Base-by-base conservation (phyloP, 2,888 invertebrate genomes). In the Cistogaster globosa region DNA sequence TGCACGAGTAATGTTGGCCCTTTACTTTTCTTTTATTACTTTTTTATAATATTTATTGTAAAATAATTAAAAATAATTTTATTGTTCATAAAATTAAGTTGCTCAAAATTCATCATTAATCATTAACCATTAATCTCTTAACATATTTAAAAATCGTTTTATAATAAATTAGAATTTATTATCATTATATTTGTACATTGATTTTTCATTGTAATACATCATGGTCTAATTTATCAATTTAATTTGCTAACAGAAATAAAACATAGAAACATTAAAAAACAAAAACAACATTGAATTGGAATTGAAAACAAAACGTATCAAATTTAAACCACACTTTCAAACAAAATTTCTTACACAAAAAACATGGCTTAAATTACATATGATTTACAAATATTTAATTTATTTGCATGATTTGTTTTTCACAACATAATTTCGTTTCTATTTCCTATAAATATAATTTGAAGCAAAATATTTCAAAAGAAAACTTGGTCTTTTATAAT, bases 1-100 rank as follows among this genome's bases (percentile, higher is more conserved):
- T 92, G 92, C 92, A 92, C 92, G 92, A 92, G 92, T 92, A 90
- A 89, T 91, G 90, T 92, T 91, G 92, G 92, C 92, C 92, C 89
- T 88, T 88, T 84, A 86, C 84, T 86, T 81, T 80, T 81, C 80
- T 57, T 65, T 80, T 72, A 58, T 57, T 69, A 32, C 26, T 69
- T 12, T 74, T 38, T 16, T 53, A 62, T 9, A 42, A 60, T n/a
- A 81, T 82, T 81, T 53, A 53, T 57, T 80, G 58, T 58, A 36
- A 32, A 62, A 36, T 63, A 53, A 42, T 68, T 20, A 32, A 36
- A 36, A 36, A n/a, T 18, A 80, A 26, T 62, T 6, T 5, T 32
- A 32, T 32, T 32, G 3, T 32, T 42, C 42, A 42, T 42, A 42
- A n/a, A n/a, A 42, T 42, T 42, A 57, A 63, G 55, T 71, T 79